These are phyloP conservation scores for Orestias chungarensis DNA, from an alignment of 2,797 vertebrate species.

Conservation along the genomic window DNA sequence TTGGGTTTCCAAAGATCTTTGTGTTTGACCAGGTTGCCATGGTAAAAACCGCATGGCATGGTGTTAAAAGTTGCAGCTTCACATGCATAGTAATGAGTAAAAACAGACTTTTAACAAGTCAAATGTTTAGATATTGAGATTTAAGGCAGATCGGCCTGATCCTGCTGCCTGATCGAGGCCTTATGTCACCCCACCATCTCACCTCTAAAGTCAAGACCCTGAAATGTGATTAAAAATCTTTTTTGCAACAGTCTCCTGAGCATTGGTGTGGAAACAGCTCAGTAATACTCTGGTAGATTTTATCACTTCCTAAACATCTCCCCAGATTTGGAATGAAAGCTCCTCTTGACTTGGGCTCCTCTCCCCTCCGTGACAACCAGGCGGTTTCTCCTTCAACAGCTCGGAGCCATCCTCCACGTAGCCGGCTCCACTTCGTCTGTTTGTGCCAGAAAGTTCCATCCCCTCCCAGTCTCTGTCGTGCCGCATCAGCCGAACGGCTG, in stretches of 20 bases:
- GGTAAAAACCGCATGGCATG: no score
- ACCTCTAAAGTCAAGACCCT: no score
- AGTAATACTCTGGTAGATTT: background rate
- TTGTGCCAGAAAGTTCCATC: conserved; percentile 56
- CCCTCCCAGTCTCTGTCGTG: conserved; percentile 46
- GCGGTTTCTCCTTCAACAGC: conserved; percentile 52
- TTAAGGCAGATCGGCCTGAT: no score
- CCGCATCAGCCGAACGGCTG: conserved; percentile 29
- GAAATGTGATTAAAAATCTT: no score
- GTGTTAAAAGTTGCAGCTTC: no score
- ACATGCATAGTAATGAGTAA: no score
- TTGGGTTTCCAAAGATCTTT: no score
- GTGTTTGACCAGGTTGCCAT: no score
- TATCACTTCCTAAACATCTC: conserved; percentile 17
- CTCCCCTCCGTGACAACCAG: conserved; percentile 47
- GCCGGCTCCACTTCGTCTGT: conserved; percentile 45
- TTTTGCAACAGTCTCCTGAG: no score
- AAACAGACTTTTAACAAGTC: background rate
- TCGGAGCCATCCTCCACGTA: conserved; percentile 24
- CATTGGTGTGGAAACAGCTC: background rate
- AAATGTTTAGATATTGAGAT: background rate
- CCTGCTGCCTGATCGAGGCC: background rate
- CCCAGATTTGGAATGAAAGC: conserved; percentile 22
- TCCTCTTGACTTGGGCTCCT: no score
- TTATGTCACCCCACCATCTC: no score